Evolutionary conservation across 1,140 invertebrate genomes (phyloP).

Genomic region (Spodoptera frugiperda): DNA sequence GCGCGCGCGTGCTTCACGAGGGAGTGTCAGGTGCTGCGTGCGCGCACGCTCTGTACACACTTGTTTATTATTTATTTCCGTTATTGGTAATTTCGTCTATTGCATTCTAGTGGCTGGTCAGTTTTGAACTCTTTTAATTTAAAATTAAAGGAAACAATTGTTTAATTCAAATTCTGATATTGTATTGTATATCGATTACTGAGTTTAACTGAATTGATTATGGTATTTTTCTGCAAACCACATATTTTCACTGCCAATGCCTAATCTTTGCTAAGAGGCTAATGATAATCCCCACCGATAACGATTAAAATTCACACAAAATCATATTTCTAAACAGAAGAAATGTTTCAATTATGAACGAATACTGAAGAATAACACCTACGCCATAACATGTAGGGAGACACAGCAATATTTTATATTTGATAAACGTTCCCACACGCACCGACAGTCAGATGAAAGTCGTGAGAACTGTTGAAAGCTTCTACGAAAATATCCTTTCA

Average conservation of each 20-base stretch:
- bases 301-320: too few species aligned
- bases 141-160: neutral
- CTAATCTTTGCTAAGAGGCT: too few species aligned
- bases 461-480: constrained; percentile 31
- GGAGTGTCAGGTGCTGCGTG: constrained; percentile 37
- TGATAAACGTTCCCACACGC: constrained; percentile 13
- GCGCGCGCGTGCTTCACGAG: constrained; percentile 39
- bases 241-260: too few species aligned
- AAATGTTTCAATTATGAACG: neutral
- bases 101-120: neutral
- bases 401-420: neutral
- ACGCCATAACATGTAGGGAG: neutral
- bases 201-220: too few species aligned
- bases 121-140: neutral
- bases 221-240: too few species aligned
- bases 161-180: too few species aligned
- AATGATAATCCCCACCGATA: too few species aligned
- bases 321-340: too few species aligned
- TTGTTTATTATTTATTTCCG: constrained; percentile 19
- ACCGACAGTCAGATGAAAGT: neutral
- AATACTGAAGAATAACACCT: neutral
- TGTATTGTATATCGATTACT: too few species aligned
- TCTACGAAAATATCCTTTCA: constrained; percentile 24
- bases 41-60: constrained; percentile 3
- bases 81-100: neutral